These are phyloP conservation scores for Autographa pulchrina DNA, from an alignment of 2,888 invertebrate genomes.

Conservation along the genomic window DNA sequence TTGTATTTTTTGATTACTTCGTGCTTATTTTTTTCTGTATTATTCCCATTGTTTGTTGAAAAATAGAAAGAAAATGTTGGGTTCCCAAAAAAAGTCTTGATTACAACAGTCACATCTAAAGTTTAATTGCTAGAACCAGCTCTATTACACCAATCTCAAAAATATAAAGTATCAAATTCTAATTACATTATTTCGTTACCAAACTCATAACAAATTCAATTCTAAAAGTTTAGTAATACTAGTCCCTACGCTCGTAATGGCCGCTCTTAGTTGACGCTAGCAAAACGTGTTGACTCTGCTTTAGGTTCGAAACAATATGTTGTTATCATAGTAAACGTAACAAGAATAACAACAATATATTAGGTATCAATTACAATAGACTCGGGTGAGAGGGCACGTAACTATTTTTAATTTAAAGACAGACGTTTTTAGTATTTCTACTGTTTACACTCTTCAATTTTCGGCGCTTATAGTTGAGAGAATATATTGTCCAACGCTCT, in stretches of 20 bases:
- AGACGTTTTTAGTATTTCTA: neutral
- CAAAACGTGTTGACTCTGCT: neutral
- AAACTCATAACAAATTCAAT: slow-evolving; percentile 5
- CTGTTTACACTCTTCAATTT: neutral
- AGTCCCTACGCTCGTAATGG: neutral
- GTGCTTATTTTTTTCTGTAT: no score
- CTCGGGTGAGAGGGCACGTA: neutral
- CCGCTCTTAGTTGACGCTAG: neutral
- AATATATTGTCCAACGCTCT: neutral
- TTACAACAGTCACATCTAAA: neutral
- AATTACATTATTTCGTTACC: neutral
- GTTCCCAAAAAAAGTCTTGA: no score
- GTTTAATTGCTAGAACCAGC: neutral
- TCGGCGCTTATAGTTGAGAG: neutral
- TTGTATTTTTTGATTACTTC: no score
- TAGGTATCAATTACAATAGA: slow-evolving; percentile 4
- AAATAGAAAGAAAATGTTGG: no score
- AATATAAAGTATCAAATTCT: neutral
- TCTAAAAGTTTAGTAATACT: slow-evolving; percentile 4
- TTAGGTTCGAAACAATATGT: slow-evolving; percentile 11
- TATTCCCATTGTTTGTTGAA: no score
- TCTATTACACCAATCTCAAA: neutral
- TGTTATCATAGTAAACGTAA: neutral
- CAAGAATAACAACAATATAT: neutral
- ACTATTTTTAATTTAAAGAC: neutral